Evolutionary conservation across 2,888 invertebrate genomes (phyloP), one percentile per base, ranked within the genome.

Genomic region (Pteria penguin): DNA sequence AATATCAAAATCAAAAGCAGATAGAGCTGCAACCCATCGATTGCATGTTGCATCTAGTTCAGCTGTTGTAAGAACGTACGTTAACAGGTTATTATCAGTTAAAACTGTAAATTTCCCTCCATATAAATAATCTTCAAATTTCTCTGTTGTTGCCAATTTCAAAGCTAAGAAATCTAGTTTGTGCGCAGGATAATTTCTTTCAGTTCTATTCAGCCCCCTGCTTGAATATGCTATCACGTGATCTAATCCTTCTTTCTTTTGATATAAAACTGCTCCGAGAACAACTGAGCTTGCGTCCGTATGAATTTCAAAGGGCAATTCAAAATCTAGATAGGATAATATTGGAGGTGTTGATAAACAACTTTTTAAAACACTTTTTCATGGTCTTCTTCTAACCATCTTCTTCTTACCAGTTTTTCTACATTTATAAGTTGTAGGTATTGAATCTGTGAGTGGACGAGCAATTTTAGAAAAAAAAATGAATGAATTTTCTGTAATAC

Each of bases 51-150:
- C n/a, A n/a, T n/a, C n/a, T n/a, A n/a, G n/a, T n/a, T n/a, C n/a
- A n/a, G n/a, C n/a, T 18, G 75, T 36, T n/a, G 71, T 26, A 2
- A 75, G 22, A 8, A 71, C 70, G 65, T 75, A 75, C 2, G 71
- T 75, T 18, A 75, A 45, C 18, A 66, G 75, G 36, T 75, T 75
- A 33, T 75, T 71, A 60, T 71, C 75, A 11, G 75, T 75, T 18
- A 55, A 22, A 2, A 75, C 60, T n/a, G 52, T 62, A 66, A 70
- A 75, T 22, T 32, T 57, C 52, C 54, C 65, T 8, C 71, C 71
- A 29, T 61, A 71, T 4, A 75, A 45, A 57, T 75, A 75, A 22
- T 75, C 71, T 22, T 55, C 11, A 24, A 75, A 75, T 58, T 75
- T 75, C 26, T 75, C 75, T 33, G 71, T 65, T 11, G 71, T 45